These are phyloP conservation scores for Sphenopsis melanotis DNA, from an alignment of 2,797 vertebrate genomes.

Conservation along the genomic window DNA sequence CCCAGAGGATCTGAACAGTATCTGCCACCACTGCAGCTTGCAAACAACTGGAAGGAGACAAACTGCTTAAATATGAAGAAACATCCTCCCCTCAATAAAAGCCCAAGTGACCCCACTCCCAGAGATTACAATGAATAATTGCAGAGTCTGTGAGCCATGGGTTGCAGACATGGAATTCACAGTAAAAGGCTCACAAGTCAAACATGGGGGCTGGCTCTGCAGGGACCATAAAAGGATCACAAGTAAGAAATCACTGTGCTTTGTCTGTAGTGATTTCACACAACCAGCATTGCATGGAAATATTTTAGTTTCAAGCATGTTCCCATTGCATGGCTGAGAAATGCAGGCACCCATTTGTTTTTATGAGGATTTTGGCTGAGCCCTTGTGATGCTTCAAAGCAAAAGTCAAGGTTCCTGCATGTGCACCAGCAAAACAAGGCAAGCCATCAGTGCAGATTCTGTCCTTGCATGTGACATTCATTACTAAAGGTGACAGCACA, in stretches of 20 bases:
- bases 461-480: not conserved
- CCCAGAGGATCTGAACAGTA: not conserved
- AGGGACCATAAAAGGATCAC: not conserved
- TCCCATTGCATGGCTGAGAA: not conserved
- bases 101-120: not conserved
- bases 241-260: slow-evolving; percentile 28
- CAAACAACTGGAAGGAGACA: slow-evolving; percentile 26
- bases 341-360: accelerated
- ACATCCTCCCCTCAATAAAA: not conserved
- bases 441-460: not conserved
- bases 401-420: not conserved
- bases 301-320: not conserved
- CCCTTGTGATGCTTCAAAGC: not conserved
- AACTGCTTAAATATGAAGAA: not conserved
- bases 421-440: not conserved
- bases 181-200: not conserved
- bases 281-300: not conserved
- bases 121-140: not conserved
- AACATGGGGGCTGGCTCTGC: not conserved
- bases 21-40: not conserved
- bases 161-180: not conserved
- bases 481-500: not conserved
- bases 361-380: not conserved
- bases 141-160: not conserved
- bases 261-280: not conserved